Conservation (phyloP, 30 jellyfish, hydroid and myxozoan species). For the Haliclystus octoradiatus region DNA sequence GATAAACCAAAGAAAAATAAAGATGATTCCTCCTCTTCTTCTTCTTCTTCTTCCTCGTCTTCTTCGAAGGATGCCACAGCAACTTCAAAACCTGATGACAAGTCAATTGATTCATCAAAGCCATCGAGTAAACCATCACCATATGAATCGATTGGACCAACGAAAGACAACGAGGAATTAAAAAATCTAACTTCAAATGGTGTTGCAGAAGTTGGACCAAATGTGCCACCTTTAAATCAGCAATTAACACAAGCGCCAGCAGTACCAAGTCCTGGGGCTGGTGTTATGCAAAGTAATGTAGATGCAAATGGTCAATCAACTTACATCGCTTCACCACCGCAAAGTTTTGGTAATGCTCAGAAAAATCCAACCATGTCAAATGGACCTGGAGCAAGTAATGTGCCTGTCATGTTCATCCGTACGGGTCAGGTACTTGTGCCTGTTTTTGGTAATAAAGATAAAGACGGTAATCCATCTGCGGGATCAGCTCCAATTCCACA, state of each 20-base stretch:
- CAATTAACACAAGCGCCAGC: background rate
- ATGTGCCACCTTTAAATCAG: background rate
- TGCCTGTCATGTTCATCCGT: slow-evolving; percentile 89
- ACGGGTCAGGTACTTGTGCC: slow-evolving; percentile 92
- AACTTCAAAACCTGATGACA: background rate
- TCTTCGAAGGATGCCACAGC: background rate
- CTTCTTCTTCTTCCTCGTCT: background rate
- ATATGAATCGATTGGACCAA: slow-evolving; percentile 91
- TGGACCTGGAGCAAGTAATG: slow-evolving; percentile 19
- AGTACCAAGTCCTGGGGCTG: background rate
- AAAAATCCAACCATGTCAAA: background rate
- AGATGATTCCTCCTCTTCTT: background rate
- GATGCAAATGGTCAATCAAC: background rate
- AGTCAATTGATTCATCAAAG: slow-evolving; percentile 1
- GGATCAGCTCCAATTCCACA: slow-evolving; percentile 23
- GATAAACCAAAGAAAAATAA: slow-evolving; percentile 2
- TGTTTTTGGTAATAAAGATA: slow-evolving; percentile 37
- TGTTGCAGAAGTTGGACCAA: slow-evolving; percentile 1
- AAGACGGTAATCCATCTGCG: background rate
- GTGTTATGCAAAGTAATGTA: background rate
- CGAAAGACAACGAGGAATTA: slow-evolving; percentile 85
- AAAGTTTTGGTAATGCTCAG: background rate
- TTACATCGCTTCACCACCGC: background rate
- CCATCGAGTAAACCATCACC: slow-evolving; percentile 25
- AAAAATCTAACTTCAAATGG: slow-evolving; percentile 45